Evolutionary conservation across 2,888 invertebrate species (phyloP), one percentile per base, ranked within the genome.

Genomic region (Ecliptopera silaceata): DNA sequence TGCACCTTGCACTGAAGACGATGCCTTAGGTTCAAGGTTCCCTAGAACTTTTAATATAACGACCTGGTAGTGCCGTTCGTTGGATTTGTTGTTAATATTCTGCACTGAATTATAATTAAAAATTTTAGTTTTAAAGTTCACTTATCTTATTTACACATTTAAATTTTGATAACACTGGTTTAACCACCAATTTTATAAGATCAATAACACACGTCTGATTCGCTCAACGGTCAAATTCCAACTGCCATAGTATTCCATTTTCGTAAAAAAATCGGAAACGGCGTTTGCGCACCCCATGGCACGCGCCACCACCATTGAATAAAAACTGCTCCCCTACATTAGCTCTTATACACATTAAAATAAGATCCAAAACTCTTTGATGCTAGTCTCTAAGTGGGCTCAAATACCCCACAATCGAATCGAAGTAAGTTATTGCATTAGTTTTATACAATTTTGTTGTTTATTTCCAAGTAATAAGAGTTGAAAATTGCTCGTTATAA

Each of bases 261-360:
- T 79, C 64, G 77, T 86, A 87, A 81, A 77, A 71, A 75, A 72
- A 75, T 82, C 83, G 86, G 82, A 84, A 82, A 79, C 70, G 80
- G 80, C 88, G 86, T 77, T 69, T 65, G 84, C 89, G 90, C 90
- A 89, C 88, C 89, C 89, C 77, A 81, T 59, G 78, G 88, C 88
- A 88, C 89, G 88, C 82, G 88, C 86, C 76, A 65, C 75, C 64
- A 42, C 55, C 38, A 63, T 65, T 68, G 69, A 13, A 60, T 59
- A 55, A 50, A 52, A 17, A 6, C 13, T 47, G 4, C 3, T 10
- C 6, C 26, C 0, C 4, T 1, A 44, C 41, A 44, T 31, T 38
- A 1, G 4, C 53, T 45, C 39, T 55, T 71, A 60, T 4, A n/a
- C 0, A 0, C 0, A 0, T 38, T 8, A 2, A 1, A 2, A 6